Evolutionary conservation across 2,888 invertebrate genomes (phyloP), one percentile per base, ranked within the genome.

Genomic region (Unio delphinus): DNA sequence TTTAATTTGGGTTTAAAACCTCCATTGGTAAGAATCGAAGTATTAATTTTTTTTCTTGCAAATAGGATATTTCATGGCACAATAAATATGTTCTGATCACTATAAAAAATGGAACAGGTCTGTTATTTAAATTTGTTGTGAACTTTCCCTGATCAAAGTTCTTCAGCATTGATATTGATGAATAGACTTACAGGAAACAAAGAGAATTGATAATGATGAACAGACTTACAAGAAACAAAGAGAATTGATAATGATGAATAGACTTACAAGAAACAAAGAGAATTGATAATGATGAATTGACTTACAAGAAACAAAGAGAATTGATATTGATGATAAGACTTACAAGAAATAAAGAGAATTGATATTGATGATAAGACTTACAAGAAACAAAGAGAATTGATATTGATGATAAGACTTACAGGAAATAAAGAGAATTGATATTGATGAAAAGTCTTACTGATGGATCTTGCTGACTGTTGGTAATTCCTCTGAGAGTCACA

Each of bases 401-500:
- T 20, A 64, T 18, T 55, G 30, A 20, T 15, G 58, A 23, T 15
- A 15, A 23, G 58, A 58, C 58, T 58, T n/a, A 58, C 58, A 11
- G 45, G 1, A 45, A 45, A 11, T 11, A 45, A 45, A 45, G 45
- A 45, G 15, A 55, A 56, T 15, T 26, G 11, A 55, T 15, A 65
- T 20, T 26, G 26, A 55, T 34, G 4, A 55, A 59, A 17, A 55
- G 28, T 82, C 88, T 83, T 82, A 91, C 90, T 0, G 91, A 90
- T 5, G 90, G 88, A 81, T 91, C 91, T 20, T 81, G 80, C 87
- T 85, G 92, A 78, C 94, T 93, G 89, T 95, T 96, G 1, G 97
- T 98, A 0, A 98, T 94, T n/a, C 99, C 99, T 83, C 92, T 93
- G 0, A 99, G 91, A 3, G 94, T 95, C 4, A 93, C 94, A 83